A percentile compares a stretch with the other conserved stretches of the same genome.
These are phyloP conservation scores for Chloebia gouldiae DNA, from an alignment of 2,113 vertebrate genomes.

Conservation along the genomic window DNA sequence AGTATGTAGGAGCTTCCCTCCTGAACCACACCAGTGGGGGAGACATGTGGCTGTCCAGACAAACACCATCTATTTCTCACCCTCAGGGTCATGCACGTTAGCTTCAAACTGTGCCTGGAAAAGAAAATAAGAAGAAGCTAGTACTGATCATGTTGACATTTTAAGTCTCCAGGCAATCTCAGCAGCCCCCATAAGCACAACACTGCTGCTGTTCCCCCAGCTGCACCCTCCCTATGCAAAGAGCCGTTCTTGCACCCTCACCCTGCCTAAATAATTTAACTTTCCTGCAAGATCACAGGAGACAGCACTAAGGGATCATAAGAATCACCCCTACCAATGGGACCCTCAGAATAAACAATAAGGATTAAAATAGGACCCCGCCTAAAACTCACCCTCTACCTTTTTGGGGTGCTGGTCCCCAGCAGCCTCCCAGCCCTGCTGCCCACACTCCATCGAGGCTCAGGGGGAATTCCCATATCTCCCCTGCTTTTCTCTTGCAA, in stretches of 20 bases:
- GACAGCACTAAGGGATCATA: neutral
- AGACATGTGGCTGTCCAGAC: accelerated
- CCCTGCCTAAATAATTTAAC: neutral
- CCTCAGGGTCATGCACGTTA: neutral
- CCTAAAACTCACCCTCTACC: neutral
- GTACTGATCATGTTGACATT: neutral
- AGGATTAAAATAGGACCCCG: neutral
- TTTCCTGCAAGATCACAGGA: neutral
- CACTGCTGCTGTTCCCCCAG: neutral
- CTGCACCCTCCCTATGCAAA: neutral
- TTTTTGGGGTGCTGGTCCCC: neutral
- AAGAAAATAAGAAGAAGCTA: neutral
- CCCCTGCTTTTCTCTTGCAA: neutral
- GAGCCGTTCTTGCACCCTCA: neutral
- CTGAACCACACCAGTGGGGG: neutral
- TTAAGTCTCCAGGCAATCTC: neutral
- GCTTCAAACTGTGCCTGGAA: neutral
- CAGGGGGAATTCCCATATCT: neutral
- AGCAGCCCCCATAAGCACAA: neutral
- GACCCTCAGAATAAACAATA: neutral
- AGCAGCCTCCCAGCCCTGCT: neutral
- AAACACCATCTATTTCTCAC: neutral
- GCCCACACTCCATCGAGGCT: accelerated
- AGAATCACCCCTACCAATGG: neutral
- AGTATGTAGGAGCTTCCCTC: neutral